Conservation (phyloP, 2,113 vertebrate genomes). For the Eidolon helvum region DNA sequence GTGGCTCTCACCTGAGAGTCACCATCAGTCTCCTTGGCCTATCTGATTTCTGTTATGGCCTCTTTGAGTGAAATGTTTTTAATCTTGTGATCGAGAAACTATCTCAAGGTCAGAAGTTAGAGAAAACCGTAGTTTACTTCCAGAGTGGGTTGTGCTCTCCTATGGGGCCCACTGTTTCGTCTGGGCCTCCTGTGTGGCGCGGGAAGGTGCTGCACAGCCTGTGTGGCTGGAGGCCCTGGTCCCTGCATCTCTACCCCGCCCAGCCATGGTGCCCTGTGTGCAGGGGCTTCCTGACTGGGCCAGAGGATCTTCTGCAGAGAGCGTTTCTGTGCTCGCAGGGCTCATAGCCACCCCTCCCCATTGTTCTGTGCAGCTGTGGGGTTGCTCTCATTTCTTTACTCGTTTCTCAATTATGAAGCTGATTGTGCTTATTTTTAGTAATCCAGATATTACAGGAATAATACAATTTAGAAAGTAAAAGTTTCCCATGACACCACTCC, state of each 20-base stretch:
- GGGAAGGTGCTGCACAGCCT: neutral
- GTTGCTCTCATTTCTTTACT: neutral
- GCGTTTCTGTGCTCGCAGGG: neutral
- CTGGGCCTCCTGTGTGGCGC: neutral
- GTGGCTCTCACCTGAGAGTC: neutral
- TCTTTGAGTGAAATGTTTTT: slow-evolving; percentile 11
- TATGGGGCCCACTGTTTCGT: neutral
- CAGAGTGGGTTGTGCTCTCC: neutral
- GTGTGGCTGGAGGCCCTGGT: neutral
- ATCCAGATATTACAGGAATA: neutral
- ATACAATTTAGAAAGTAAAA: neutral
- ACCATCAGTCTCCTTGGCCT: neutral
- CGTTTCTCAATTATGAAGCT: neutral
- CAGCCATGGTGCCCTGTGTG: too few relatives aligned
- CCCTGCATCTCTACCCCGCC: neutral
- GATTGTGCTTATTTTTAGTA: neutral
- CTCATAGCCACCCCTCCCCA: neutral
- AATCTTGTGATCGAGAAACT: neutral
- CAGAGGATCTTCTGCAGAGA: neutral
- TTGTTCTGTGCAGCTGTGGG: neutral
- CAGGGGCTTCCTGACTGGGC: neutral
- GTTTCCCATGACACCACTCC: neutral
- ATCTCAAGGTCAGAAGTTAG: neutral
- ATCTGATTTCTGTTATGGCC: neutral
- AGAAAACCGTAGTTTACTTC: neutral